phyloP scores from a whole-genome alignment of 2,113 vertebrate genomes.

The Bambusicola thoracicus region DNA sequence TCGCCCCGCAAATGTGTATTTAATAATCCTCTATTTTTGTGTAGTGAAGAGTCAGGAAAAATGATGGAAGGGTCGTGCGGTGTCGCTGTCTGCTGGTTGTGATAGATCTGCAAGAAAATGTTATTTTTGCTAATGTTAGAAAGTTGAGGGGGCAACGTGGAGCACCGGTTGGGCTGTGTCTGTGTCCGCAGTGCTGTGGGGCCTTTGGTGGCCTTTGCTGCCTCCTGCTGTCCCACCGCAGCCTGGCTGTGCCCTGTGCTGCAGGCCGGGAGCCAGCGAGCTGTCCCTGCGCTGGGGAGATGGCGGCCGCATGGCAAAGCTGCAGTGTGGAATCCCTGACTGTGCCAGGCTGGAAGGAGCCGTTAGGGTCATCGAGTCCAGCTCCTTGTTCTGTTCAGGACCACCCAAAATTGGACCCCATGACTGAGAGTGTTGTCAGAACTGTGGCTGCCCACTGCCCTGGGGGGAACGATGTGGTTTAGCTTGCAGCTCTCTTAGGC shows the following conservation, averaged over 20 bases:
- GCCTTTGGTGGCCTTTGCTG: neutral
- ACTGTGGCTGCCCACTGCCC: too few species aligned
- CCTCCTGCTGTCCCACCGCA: neutral
- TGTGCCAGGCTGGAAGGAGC: too few species aligned
- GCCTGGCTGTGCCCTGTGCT: neutral
- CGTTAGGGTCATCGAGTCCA: too few species aligned
- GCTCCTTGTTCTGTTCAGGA: too few species aligned
- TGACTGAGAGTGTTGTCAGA: too few species aligned
- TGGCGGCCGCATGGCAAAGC: neutral
- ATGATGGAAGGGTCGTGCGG: neutral
- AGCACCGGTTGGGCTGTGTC: too few species aligned
- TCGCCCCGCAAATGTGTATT: neutral
- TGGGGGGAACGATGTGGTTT: fast-evolving
- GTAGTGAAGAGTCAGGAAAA: neutral
- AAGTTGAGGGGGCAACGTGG: neutral
- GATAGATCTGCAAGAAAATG: neutral
- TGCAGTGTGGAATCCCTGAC: too few species aligned
- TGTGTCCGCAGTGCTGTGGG: neutral
- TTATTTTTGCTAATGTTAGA: neutral
- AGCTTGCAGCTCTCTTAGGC: neutral
- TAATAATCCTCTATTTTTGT: neutral
- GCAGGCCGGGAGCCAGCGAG: fast-evolving
- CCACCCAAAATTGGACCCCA: too few species aligned
- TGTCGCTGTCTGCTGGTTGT: neutral
- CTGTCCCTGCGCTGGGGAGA: neutral